Base-by-base conservation (phyloP, 2,797 vertebrate genomes). In the Cryptoblepharus egeriae region DNA sequence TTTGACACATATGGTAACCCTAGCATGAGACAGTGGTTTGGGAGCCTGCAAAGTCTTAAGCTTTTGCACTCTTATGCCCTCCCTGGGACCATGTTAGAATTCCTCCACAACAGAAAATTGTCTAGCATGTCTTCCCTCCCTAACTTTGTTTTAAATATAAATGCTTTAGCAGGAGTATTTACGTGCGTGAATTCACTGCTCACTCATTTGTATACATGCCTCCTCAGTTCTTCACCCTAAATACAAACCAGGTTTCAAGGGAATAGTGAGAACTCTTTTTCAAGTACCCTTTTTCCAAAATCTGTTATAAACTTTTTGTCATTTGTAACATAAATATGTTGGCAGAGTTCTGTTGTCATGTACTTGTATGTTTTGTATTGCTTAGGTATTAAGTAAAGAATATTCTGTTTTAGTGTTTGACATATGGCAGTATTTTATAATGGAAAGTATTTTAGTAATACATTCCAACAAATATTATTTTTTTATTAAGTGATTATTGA, bases 51-150 rank as follows among this genome's bases (percentile, higher is more conserved):
- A 42, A 24, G 26, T 87, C 77, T 67, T 22, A 3, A n/a, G 32
- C 77, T 68, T n/a, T n/a, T n/a, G n/a, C n/a, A n/a, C n/a, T n/a
- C n/a, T n/a, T n/a, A n/a, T n/a, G n/a, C n/a, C n/a, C n/a, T n/a
- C n/a, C n/a, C n/a, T n/a, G n/a, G n/a, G n/a, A n/a, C n/a, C n/a
- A n/a, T n/a, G n/a, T n/a, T 80, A 85, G 28, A 85, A n/a, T 84
- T 91, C 74, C 85, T 88, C 71, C 85, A 49, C 86, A 88, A 73
- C 83, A 88, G 73, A 61, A 84, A 77, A 52, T 55, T 28, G 0
- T 1, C 30, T 78, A 52, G 22, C 49, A 28, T 81, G 12, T 58
- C 30, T 65, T 73, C 68, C 70, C 22, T 37, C 4, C 9, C 18
- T 39, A n/a, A 49, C 20, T 79, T 63, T 65, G 60, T 67, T 81